These are phyloP conservation scores for Liposcelis brunnea DNA, from an alignment of 2,888 invertebrate genomes.

Conservation along the genomic window DNA sequence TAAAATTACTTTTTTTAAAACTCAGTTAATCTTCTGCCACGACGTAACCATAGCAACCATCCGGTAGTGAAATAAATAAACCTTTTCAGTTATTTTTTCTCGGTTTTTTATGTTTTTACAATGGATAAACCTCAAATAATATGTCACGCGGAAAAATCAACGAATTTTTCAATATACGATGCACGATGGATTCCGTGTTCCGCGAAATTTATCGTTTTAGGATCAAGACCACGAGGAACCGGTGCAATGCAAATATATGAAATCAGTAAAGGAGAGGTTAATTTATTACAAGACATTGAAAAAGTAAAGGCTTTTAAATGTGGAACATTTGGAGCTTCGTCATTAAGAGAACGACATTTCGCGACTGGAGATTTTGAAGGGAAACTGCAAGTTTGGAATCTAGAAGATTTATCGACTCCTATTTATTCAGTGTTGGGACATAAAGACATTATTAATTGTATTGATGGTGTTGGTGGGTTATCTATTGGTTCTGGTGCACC, in stretches of 20 bases:
- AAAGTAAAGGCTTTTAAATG: slow-evolving; percentile 80
- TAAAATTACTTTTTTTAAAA: too few relatives aligned
- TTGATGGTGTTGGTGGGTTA: slow-evolving; percentile 76
- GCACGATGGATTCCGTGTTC: slow-evolving; percentile 93
- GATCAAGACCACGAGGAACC: slow-evolving; percentile 66
- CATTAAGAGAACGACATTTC: slow-evolving; percentile 57
- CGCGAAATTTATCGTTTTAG: slow-evolving; percentile 79
- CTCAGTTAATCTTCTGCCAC: too few relatives aligned
- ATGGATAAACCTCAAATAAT: slow-evolving; percentile 68
- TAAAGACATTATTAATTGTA: slow-evolving; percentile 69
- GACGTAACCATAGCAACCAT: too few relatives aligned
- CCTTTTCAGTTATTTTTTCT: too few relatives aligned
- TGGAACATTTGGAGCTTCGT: slow-evolving; percentile 82
- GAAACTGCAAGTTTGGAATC: slow-evolving; percentile 65
- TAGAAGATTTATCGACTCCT: slow-evolving; percentile 53
- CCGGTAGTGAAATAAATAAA: too few relatives aligned
- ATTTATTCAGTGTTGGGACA: slow-evolving; percentile 68
- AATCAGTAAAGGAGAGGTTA: slow-evolving; percentile 52
- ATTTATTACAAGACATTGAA: slow-evolving; percentile 36
- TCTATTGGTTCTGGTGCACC: slow-evolving; percentile 76
- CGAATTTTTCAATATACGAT: slow-evolving; percentile 78
- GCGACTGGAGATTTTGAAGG: slow-evolving; percentile 87
- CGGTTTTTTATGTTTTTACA: too few relatives aligned
- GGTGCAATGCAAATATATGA: slow-evolving; percentile 73
- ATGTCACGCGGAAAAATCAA: slow-evolving; percentile 61